A percentile compares a stretch with the other conserved stretches of the same genome.
phyloP scores from a whole-genome alignment of 2,797 vertebrate species.

The Karalla daura region DNA sequence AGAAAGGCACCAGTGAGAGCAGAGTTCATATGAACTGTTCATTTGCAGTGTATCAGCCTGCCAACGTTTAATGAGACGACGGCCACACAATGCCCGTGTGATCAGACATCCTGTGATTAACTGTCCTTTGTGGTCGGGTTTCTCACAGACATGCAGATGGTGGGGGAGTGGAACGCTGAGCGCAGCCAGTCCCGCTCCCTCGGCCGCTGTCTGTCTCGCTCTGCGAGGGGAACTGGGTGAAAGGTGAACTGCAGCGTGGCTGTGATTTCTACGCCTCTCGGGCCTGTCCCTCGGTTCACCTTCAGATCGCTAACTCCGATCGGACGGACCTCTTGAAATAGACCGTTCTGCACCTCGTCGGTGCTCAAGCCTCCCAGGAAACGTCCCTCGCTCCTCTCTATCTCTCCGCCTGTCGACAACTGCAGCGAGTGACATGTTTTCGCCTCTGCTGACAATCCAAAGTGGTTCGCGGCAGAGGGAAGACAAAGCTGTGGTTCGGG shows the following conservation, averaged over 20 bases:
- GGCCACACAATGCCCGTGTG: neutral
- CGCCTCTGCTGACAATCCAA: neutral
- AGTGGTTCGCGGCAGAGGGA: neutral
- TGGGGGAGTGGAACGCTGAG: slow-evolving; percentile 7
- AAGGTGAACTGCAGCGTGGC: slow-evolving; percentile 49
- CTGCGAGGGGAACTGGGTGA: slow-evolving; percentile 67
- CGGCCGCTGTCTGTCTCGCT: neutral
- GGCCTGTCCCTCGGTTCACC: slow-evolving; percentile 57
- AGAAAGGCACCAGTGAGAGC: slow-evolving; percentile 9
- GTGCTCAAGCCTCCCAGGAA: neutral
- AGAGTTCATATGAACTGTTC: no score
- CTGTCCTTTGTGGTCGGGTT: neutral
- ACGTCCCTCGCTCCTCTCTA: neutral
- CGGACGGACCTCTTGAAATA: neutral
- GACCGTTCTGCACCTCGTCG: neutral
- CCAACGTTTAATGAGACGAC: neutral
- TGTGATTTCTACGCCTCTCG: neutral
- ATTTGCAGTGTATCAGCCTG: no score
- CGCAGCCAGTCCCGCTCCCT: slow-evolving; percentile 27
- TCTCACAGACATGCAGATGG: slow-evolving; percentile 8
- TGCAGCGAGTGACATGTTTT: neutral
- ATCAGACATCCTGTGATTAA: neutral
- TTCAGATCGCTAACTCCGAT: slow-evolving; percentile 22
- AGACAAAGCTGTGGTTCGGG: neutral
- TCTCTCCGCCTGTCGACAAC: neutral